Percentiles rank a stretch among this genome's conserved stretches.
Evolutionary conservation across 2,113 vertebrate genomes (phyloP).

Genomic region (Hoplias malabaricus): DNA sequence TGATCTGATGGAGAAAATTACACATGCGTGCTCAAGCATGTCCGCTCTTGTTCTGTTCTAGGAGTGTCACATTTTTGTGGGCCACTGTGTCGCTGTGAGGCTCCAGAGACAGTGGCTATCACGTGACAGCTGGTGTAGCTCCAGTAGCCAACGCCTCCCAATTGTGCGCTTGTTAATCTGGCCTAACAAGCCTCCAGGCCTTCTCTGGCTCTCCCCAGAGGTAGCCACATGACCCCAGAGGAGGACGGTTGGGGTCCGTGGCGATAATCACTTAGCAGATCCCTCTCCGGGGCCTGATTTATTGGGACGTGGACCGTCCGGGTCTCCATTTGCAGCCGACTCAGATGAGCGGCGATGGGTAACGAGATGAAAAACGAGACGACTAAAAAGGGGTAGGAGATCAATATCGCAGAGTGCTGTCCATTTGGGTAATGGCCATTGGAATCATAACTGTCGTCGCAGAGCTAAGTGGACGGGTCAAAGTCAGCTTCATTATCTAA

Average conservation of each 20-base stretch:
- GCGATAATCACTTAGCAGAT: conserved; percentile 71
- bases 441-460: conserved; percentile 77
- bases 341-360: conserved; percentile 71
- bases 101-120: not conserved
- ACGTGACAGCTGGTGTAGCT: conserved; percentile 1
- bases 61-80: not conserved
- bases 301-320: conserved; percentile 63
- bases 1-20: not conserved
- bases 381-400: conserved; percentile 76
- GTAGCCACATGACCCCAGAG: not conserved
- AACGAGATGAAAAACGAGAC: conserved; percentile 81
- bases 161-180: conserved; percentile 29
- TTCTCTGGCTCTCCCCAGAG: not conserved
- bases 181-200: conserved; percentile 19
- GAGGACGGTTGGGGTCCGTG: conserved; percentile 48
- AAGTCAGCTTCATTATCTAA: conserved; percentile 80
- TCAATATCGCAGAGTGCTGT: conserved; percentile 86
- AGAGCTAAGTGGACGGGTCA: conserved; percentile 81
- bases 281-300: conserved; percentile 69
- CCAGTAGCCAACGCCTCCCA: not conserved
- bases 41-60: conserved; percentile 25
- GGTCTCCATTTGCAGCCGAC: conserved; percentile 65
- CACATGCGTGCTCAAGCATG: not conserved
- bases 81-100: not conserved
- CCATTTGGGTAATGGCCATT: conserved; percentile 93